Evolutionary conservation across 2,797 vertebrate genomes (phyloP), one percentile per base, ranked within the genome.

Genomic region (Borostomias antarcticus): DNA sequence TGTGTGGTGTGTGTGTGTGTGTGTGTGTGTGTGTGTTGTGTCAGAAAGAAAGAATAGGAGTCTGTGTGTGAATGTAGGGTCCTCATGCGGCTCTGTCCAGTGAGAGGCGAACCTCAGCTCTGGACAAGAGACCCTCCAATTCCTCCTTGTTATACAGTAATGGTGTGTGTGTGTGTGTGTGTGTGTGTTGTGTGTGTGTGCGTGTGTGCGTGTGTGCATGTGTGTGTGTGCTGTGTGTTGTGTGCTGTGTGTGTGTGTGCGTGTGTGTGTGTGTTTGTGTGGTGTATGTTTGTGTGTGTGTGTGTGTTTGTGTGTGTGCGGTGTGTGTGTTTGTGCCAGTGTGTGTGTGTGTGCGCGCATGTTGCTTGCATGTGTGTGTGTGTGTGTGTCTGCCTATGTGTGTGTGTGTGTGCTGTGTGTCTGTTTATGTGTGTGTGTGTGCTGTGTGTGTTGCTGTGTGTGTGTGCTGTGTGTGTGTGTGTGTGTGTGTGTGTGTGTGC

Each of bases 141-240:
- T 54, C 29, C 28, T 15, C 30, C 48, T 28, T 28, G 4, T 5
- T 51, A 51, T 0, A 32, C 19, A 57, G n/a, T 57, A 57, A n/a
- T 29, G 35, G 4, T 60, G 23, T 60, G 23, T 60, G 25, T 47
- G 7, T 43, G 15, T 10, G 26, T 29, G 25, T 35, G 56, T 35
- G 32, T 58, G 56, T 58, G 4, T 26, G 11, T 6, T 56, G 26
- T 56, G 52, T 56, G 26, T 56, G 52, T 56, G 52, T 56, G 28
- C 17, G 57, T 40, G 30, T 59, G 58, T 58, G 57, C 37, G 57
- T 58, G 32, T 33, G 61, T 45, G 51, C 50, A 51, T 26, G 64
- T 23, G 11, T 26, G 10, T 30, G 15, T 43, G 40, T 30, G 19
- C 5, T 30, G 37, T 2, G 47, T 60, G 23, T n/a, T 5, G 1